A percentile compares a stretch with the other conserved stretches of the same genome.
Evolutionary conservation across 2,113 vertebrate species (phyloP).

Genomic region (Typhlomys cinereus): DNA sequence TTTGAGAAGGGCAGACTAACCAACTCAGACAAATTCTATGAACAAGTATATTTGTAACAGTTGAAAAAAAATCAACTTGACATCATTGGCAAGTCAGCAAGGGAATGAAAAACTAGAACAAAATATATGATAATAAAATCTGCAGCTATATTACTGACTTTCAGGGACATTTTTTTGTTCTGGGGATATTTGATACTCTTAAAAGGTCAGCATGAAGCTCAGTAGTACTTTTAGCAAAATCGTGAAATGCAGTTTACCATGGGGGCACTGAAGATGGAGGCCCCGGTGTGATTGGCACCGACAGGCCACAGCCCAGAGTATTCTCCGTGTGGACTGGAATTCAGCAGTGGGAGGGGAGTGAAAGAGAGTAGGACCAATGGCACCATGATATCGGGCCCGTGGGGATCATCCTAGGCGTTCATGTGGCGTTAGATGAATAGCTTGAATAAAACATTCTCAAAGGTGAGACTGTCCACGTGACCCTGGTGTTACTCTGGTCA

Average conservation of each 20-base stretch:
- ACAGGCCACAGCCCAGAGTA: neutral
- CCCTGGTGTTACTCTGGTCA: neutral
- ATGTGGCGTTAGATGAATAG: neutral
- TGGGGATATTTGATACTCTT: neutral
- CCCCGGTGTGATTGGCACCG: neutral
- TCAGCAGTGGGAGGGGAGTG: neutral
- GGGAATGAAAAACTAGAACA: neutral
- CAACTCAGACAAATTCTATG: neutral
- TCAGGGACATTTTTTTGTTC: neutral
- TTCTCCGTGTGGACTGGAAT: neutral
- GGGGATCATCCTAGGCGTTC: neutral
- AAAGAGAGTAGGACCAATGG: neutral
- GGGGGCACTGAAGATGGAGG: neutral
- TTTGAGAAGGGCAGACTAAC: neutral
- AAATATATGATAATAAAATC: neutral
- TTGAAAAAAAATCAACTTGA: neutral
- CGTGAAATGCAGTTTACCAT: neutral
- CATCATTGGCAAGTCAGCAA: neutral
- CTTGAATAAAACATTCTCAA: neutral
- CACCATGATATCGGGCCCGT: neutral
- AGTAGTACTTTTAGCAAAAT: neutral
- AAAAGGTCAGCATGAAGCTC: neutral
- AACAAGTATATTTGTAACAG: neutral
- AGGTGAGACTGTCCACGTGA: neutral
- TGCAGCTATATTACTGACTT: neutral